Base-by-base conservation (phyloP, 2,797 vertebrate genomes). In the Neosilurus hyrtlii region DNA sequence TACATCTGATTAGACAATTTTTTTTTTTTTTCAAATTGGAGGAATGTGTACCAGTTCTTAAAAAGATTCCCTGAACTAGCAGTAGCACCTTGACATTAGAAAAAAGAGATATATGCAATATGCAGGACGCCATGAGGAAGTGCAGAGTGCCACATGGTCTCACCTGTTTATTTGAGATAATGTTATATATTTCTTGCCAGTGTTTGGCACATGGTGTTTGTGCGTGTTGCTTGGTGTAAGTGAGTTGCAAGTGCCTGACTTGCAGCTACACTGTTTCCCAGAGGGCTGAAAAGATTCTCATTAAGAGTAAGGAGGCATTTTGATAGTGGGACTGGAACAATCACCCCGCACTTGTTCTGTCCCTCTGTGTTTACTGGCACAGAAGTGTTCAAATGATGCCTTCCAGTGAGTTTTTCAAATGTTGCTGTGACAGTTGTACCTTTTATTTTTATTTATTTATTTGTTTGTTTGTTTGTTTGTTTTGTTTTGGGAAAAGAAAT, bases 241-340 rank as follows among this genome's bases (percentile, higher is more conserved):
- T 35, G 24, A 37, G 26, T 75, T 75, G 68, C 1, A 9, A 73
- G 71, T 30, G 51, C 51, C 71, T 56, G 24, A 73, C 43, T 81
- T 74, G 49, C 26, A 26, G 83, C 70, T 65, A 57, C 30, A 61
- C 51, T 49, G 67, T 80, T 77, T 84, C 79, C 74, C 81, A 76
- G 63, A 37, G 54, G 79, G 73, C 63, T 81, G 68, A 57, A 49
- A 49, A 84, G 79, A 83, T 86, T 88, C 83, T 88, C 83, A 86
- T 83, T 86, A 85, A 86, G 57, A 18, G 59, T 84, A 81, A 84
- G 61, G 77, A 86, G 72, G 66, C 54, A 81, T 84, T 84, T 86
- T 86, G 82, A 83, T 83, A 83, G 83, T 82, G 18, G 68, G 83
- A 59, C 74, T 75, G 35, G 68, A 77, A 79, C 83, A 75, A 75